These are phyloP conservation scores for Decapterus maruadsi DNA, from an alignment of 2,797 vertebrate genomes.

Conservation along the genomic window DNA sequence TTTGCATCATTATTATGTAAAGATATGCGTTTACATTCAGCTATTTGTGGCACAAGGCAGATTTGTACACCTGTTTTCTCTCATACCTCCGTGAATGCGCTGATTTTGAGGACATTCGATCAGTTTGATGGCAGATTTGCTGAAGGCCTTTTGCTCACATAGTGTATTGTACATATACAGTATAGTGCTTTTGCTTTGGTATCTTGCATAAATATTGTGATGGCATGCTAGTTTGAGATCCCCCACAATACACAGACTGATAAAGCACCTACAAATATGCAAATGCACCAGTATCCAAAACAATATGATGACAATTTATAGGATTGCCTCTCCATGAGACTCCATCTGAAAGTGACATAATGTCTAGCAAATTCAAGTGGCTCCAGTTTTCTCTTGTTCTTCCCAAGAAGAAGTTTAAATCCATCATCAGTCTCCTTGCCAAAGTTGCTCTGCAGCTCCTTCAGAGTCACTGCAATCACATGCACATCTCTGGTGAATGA, in stretches of 20 bases:
- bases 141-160: slow-evolving; percentile 32
- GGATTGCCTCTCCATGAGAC: background rate
- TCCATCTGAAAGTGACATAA: slow-evolving; percentile 3
- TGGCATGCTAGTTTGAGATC: slow-evolving; percentile 19
- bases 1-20: background rate
- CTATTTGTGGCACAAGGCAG: background rate
- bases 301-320: background rate
- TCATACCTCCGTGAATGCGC: background rate
- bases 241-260: slow-evolving; percentile 12
- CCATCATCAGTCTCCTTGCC: slow-evolving; percentile 8
- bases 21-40: background rate
- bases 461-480: slow-evolving; percentile 5
- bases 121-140: background rate
- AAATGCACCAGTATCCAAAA: slow-evolving; percentile 1
- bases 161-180: background rate
- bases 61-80: background rate
- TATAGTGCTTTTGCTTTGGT: slow-evolving; percentile 45
- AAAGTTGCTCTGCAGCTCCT: background rate
- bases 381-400: slow-evolving; percentile 25
- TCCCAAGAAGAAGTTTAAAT: slow-evolving; percentile 18
- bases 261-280: slow-evolving; percentile 16
- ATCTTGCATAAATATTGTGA: slow-evolving; percentile 24
- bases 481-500: background rate
- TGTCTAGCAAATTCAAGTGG: slow-evolving; percentile 20
- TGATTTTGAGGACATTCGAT: background rate